Conservation (phyloP, 2,797 vertebrate genomes). For the Aplochiton taeniatus region DNA sequence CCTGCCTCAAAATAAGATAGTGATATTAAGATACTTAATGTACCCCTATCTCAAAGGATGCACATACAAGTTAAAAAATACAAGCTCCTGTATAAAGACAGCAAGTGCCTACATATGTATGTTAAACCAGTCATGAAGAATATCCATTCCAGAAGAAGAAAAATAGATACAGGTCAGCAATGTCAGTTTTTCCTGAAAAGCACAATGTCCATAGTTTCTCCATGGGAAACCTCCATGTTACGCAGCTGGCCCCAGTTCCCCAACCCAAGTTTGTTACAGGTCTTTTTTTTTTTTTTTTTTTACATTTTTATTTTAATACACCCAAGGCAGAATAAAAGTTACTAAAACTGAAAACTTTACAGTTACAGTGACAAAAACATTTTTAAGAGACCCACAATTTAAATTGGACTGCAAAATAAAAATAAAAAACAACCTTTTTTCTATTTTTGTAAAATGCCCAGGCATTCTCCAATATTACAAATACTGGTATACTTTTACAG, state of each 20-base stretch:
- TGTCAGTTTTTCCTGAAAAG: conserved; percentile 84
- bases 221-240: conserved; percentile 78
- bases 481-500: conserved; percentile 99
- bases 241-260: conserved; percentile 63
- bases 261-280: conserved; percentile 37
- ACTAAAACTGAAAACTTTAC: conserved; percentile 99
- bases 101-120: conserved; percentile 90
- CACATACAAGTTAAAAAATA: conserved; percentile 93
- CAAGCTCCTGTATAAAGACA: conserved; percentile 95
- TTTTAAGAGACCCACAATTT: conserved; percentile 98
- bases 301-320: conserved; percentile 83
- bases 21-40: conserved; percentile 82
- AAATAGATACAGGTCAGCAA: conserved; percentile 92
- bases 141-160: conserved; percentile 92
- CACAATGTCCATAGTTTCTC: conserved; percentile 84
- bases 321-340: conserved; percentile 97
- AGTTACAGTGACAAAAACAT: conserved; percentile 99
- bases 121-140: conserved; percentile 92
- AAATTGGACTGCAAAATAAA: conserved; percentile 94
- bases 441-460: conserved; percentile 97
- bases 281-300: conserved; percentile 65
- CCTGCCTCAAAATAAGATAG: conserved; percentile 40
- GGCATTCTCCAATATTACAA: conserved; percentile 99
- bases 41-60: conserved; percentile 87
- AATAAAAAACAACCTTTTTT: conserved; percentile 78